A percentile compares a stretch with the other conserved stretches of the same genome.
phyloP scores from a whole-genome alignment of 2,888 invertebrate genomes.

The Leptinotarsa tumamoca region DNA sequence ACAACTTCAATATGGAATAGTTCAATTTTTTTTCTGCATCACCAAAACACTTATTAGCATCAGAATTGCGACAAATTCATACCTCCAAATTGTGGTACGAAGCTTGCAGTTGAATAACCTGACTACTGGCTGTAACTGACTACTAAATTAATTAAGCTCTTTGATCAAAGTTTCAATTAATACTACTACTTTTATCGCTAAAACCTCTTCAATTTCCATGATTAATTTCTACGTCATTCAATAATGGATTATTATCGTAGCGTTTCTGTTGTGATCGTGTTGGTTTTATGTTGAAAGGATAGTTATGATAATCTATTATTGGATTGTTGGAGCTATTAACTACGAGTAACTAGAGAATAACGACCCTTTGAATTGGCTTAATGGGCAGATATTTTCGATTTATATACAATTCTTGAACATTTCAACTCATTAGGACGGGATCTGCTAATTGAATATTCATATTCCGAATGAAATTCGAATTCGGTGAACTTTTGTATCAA shows the following conservation, averaged over 20 bases:
- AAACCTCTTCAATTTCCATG: background rate
- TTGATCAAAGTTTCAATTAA: background rate
- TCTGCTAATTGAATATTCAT: background rate
- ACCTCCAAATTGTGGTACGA: background rate
- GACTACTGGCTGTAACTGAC: background rate
- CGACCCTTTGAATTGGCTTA: background rate
- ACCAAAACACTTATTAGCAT: too few species aligned
- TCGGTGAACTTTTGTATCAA: too few species aligned
- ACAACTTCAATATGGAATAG: too few species aligned
- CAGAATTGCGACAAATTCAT: background rate
- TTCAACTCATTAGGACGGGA: slow-evolving; percentile 3
- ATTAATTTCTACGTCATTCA: background rate
- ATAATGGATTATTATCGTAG: background rate
- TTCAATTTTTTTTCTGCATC: too few species aligned
- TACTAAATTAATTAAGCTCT: background rate
- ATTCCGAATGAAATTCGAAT: background rate
- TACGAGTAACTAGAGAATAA: background rate
- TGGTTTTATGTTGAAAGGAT: slow-evolving; percentile 1
- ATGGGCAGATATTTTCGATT: background rate
- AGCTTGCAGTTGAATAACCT: background rate
- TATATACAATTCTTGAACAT: background rate
- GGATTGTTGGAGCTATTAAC: slow-evolving; percentile 4
- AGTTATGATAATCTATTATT: background rate
- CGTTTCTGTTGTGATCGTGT: background rate
- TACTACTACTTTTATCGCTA: background rate